Base-by-base conservation (phyloP, 1,140 invertebrate species). In the Drosophila bifasciata region DNA sequence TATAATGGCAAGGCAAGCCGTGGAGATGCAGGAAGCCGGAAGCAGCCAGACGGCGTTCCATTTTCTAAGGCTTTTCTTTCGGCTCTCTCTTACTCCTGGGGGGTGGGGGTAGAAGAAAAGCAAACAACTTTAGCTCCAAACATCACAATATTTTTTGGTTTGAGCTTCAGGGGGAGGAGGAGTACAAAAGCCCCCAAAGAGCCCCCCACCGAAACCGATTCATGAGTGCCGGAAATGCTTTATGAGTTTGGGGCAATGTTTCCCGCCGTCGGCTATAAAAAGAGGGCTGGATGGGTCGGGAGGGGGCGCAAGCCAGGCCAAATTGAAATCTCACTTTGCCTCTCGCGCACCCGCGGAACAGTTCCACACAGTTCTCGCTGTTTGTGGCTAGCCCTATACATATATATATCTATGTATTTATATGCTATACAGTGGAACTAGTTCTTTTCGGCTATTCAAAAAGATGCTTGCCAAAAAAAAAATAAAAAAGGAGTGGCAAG, bases 141-240 rank as follows among this genome's bases (percentile, higher is more conserved):
- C 62, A 68, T 56, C 70, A 64, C 36, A 73, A 45, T 51, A 74
- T 73, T 48, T 48, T 39, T 53, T 39, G 23, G 40, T 46, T 46
- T n/a, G n/a, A n/a, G n/a, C n/a, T n/a, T n/a, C n/a, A 50, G 32
- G 15, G 61, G 28, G 39, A 19, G 21, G 28, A 39, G 21, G 49
- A 60, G 64, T 16, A 67, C 62, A 68, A 68, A 48, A 53, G 49
- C 61, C 64, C 28, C 62, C n/a, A n/a, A 43, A 68, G 62, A 36
- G 64, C 17, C 49, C 41, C 62, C 49, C 79, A 3, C 32, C 9
- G 9, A 32, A 83, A 61, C 44, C 79, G 79, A 78, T 74, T 81
- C 79, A 78, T 74, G 83, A 85, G 81, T 85, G 81, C 81, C 79
- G 81, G 81, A 86, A 85, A 81, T 88, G 81, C 73, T 85, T 85